A percentile compares a stretch with the other conserved stretches of the same genome.
Conservation (phyloP, 2,113 vertebrate species). For the Phoenicopterus ruber region DNA sequence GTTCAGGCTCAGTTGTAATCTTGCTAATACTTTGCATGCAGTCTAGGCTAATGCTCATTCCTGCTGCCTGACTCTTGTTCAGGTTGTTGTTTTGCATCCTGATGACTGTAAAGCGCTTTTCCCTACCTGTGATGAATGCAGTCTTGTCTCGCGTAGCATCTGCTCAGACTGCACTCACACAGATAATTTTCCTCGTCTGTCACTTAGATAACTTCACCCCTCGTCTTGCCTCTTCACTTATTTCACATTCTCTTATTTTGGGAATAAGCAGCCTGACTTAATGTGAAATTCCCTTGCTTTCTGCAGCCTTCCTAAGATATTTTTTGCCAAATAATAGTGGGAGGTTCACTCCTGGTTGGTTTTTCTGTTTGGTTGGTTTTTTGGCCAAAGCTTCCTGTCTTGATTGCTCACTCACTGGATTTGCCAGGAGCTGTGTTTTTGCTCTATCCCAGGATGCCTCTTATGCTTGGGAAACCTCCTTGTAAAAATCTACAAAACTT, state of each 20-base stretch:
- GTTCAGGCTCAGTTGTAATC: not conserved
- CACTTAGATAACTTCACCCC: not conserved
- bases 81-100: not conserved
- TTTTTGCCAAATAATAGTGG: not conserved
- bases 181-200: not conserved
- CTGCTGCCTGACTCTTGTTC: not conserved
- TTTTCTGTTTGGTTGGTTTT: not conserved
- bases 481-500: not conserved
- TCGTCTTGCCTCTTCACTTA: not conserved
- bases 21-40: not conserved
- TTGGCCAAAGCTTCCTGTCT: not conserved
- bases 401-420: not conserved
- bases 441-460: not conserved
- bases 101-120: not conserved
- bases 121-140: not conserved
- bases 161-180: not conserved
- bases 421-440: not conserved
- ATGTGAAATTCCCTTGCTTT: not conserved
- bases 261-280: not conserved
- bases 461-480: not conserved
- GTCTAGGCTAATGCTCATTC: not conserved
- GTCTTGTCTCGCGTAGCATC: fast-evolving
- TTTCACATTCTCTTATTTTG: not conserved
- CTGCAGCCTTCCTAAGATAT: not conserved
- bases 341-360: not conserved